Conservation (phyloP, 2,113 vertebrate genomes). For the Urocolius indicus region DNA sequence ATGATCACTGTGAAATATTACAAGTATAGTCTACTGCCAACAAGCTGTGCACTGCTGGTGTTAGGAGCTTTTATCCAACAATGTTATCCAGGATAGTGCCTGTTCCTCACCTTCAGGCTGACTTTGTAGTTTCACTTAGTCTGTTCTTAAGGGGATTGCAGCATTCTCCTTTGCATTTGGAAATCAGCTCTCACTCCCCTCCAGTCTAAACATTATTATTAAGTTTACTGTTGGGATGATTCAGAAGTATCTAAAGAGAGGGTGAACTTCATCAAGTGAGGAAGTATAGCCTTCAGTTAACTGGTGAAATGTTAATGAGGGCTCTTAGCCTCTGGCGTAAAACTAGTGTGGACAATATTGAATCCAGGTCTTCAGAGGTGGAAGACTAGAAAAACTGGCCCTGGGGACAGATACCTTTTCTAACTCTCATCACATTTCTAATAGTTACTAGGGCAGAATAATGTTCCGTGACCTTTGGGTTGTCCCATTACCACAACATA, state of each 20-base stretch:
- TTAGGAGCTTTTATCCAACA: neutral
- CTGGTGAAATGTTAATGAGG: neutral
- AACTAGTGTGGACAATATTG: neutral
- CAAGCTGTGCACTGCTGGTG: neutral
- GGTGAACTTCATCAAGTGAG: neutral
- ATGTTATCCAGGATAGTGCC: neutral
- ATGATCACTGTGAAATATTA: neutral
- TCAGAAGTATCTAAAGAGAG: neutral
- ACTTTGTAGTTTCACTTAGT: neutral
- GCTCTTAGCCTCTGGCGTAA: neutral
- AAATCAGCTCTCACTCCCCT: neutral
- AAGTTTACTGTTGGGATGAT: neutral
- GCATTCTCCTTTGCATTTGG: neutral
- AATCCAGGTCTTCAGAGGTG: constrained; percentile 10
- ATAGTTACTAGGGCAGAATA: constrained; percentile 73
- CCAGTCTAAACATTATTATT: neutral
- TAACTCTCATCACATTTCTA: constrained; percentile 31
- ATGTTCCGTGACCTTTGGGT: constrained; percentile 69
- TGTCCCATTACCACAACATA: constrained; percentile 18
- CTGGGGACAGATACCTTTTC: constrained; percentile 5
- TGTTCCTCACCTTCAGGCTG: neutral
- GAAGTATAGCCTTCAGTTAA: neutral
- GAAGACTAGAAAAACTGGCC: constrained; percentile 39
- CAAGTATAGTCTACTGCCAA: neutral
- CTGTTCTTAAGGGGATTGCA: neutral